Conservation (phyloP, 2,113 vertebrate genomes). For the Nanorana parkeri region DNA sequence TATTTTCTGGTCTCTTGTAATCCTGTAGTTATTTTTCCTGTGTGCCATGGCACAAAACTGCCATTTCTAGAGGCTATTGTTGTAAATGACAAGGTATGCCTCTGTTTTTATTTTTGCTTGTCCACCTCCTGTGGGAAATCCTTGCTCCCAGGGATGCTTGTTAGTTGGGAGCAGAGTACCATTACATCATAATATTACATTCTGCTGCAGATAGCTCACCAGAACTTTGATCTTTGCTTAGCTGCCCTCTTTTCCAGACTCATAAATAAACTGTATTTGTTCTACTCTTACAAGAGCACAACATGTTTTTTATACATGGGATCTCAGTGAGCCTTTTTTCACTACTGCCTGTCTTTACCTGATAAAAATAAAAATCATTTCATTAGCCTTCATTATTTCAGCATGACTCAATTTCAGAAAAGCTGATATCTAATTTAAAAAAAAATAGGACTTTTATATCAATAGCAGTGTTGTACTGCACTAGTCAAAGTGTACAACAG, state of each 20-base stretch:
- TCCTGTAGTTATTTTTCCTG: neutral
- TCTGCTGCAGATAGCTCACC: slow-evolving; percentile 3
- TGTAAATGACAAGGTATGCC: slow-evolving; percentile 22
- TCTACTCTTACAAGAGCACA: neutral
- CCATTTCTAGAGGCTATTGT: slow-evolving; percentile 21
- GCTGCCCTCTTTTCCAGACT: slow-evolving; percentile 21
- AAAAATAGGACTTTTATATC: no score
- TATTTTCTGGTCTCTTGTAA: neutral
- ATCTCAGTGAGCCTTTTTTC: no score
- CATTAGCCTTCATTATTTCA: no score
- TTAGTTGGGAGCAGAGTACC: slow-evolving; percentile 21
- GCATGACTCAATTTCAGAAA: no score
- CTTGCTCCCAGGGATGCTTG: slow-evolving; percentile 20
- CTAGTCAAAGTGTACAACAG: no score
- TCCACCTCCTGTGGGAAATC: slow-evolving; percentile 38
- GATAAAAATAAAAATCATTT: no score
- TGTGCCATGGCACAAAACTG: neutral
- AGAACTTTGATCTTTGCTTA: slow-evolving; percentile 27
- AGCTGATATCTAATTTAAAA: no score
- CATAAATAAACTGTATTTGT: slow-evolving; percentile 34
- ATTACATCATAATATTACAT: slow-evolving; percentile 11
- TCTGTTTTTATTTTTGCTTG: slow-evolving; percentile 32
- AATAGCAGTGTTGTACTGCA: no score
- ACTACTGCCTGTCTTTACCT: no score
- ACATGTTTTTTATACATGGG: neutral